A percentile compares a stretch with the other conserved stretches of the same genome.
Evolutionary conservation across 2,113 vertebrate species (phyloP).

Genomic region (Nerophis ophidion): DNA sequence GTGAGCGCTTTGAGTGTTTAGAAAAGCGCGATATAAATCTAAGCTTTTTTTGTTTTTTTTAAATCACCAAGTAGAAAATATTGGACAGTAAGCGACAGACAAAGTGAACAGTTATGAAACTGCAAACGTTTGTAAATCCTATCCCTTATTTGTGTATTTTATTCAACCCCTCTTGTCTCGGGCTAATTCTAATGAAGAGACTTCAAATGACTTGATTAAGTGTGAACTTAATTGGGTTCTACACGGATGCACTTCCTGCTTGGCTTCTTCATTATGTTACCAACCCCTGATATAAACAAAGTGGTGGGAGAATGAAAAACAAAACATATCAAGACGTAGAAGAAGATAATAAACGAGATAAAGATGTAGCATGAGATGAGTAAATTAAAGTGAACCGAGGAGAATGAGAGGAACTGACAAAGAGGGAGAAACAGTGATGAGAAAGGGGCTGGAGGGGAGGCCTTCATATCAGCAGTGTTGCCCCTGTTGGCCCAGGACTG

Average conservation of each 20-base stretch:
- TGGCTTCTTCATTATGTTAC: slow-evolving; percentile 78
- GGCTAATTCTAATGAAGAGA: slow-evolving; percentile 78
- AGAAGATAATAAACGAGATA: slow-evolving; percentile 36
- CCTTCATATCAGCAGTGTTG: slow-evolving; percentile 74
- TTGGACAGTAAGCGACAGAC: slow-evolving; percentile 3
- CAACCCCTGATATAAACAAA: slow-evolving; percentile 38
- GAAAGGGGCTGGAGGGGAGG: slow-evolving; percentile 73
- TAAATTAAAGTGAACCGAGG: slow-evolving; percentile 43
- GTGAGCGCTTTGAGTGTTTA: too few species aligned
- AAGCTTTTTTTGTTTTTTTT: too few species aligned
- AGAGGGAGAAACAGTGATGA: slow-evolving; percentile 51
- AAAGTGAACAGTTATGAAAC: slow-evolving; percentile 50
- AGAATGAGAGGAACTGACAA: slow-evolving; percentile 49
- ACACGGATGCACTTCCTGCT: slow-evolving; percentile 79
- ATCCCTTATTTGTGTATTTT: slow-evolving; percentile 54
- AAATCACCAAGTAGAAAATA: slow-evolving; percentile 45
- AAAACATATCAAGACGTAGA: slow-evolving; percentile 36
- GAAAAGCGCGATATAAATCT: too few species aligned
- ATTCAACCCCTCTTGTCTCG: slow-evolving; percentile 39
- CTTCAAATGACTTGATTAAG: slow-evolving; percentile 80
- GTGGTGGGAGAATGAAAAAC: slow-evolving; percentile 2
- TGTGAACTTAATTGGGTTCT: slow-evolving; percentile 88
- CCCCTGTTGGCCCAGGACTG: slow-evolving; percentile 87
- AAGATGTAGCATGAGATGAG: slow-evolving; percentile 29
- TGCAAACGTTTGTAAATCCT: too few species aligned